phyloP scores from a whole-genome alignment of 2,797 vertebrate species.

The Lagodon rhomboides region DNA sequence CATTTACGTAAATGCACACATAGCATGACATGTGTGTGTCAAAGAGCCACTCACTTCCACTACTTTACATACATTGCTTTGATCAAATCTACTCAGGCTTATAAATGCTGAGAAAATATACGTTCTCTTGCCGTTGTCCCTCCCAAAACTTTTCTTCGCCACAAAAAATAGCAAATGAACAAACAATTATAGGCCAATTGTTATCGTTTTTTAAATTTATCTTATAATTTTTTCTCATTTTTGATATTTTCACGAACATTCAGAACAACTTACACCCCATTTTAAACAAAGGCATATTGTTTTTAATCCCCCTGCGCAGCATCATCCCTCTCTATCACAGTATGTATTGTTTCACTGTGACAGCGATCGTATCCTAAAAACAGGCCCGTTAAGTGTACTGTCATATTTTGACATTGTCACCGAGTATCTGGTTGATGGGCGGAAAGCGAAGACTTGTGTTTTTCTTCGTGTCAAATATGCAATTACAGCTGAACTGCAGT shows the following conservation, averaged over 20 bases:
- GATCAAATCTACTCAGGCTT: neutral
- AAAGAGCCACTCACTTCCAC: neutral
- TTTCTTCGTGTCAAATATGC: slow-evolving; percentile 40
- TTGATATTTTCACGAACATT: slow-evolving; percentile 6
- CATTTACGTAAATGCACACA: neutral
- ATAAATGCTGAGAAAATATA: neutral
- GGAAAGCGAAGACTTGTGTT: slow-evolving; percentile 11
- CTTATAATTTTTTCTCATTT: neutral
- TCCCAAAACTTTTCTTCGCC: no score
- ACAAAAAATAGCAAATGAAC: neutral
- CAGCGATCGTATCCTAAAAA: slow-evolving; percentile 69
- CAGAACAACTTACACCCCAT: neutral
- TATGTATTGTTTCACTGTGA: slow-evolving; percentile 66
- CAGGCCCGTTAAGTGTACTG: slow-evolving; percentile 63
- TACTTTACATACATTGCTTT: neutral
- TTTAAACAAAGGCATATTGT: slow-evolving; percentile 28
- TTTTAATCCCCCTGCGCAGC: slow-evolving; percentile 26
- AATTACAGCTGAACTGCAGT: slow-evolving; percentile 47
- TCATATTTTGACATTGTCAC: slow-evolving; percentile 62
- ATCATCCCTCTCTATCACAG: slow-evolving; percentile 44
- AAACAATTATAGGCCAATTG: neutral
- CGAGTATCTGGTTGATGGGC: slow-evolving; percentile 36
- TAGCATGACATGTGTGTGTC: neutral
- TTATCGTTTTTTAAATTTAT: neutral
- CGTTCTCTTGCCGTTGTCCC: neutral